These are phyloP conservation scores for Stenoptilia bipunctidactyla DNA, from an alignment of 2,888 invertebrate genomes.

Conservation along the genomic window DNA sequence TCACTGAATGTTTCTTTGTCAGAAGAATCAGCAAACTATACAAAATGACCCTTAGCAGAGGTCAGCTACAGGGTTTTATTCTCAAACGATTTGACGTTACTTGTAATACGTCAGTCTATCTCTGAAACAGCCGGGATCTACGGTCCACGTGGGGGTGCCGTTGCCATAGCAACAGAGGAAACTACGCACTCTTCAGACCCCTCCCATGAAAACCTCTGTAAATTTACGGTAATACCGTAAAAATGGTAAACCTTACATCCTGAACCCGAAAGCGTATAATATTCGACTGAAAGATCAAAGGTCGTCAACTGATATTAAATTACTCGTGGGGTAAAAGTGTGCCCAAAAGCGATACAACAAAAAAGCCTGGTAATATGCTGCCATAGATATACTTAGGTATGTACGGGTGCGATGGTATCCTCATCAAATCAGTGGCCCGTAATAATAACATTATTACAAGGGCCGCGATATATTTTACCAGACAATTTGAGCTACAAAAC, in stretches of 20 bases:
- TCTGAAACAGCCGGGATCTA: conserved; percentile 33
- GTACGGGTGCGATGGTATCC: conserved; percentile 19
- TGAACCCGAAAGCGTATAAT: not conserved
- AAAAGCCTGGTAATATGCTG: not conserved
- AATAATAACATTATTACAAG: conserved; percentile 57
- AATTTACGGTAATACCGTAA: not conserved
- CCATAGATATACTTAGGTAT: not conserved
- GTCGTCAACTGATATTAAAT: not conserved
- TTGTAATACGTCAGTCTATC: conserved; percentile 37
- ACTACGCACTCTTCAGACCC: conserved; percentile 52
- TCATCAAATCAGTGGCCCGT: conserved; percentile 52
- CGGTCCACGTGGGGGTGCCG: conserved; percentile 49
- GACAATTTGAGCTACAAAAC: conserved; percentile 44
- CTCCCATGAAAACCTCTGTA: conserved; percentile 20
- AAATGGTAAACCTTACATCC: not conserved
- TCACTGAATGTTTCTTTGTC: too few relatives aligned
- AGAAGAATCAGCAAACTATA: too few relatives aligned
- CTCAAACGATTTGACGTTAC: conserved; percentile 27
- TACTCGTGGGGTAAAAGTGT: not conserved
- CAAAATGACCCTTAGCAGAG: too few relatives aligned
- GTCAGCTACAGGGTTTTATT: conserved; percentile 20
- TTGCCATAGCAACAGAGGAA: conserved; percentile 58
- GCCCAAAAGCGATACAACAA: not conserved
- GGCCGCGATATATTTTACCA: conserved; percentile 44
- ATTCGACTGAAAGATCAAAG: not conserved